These are phyloP conservation scores for Meloidogyne exigua DNA, from an alignment of 1,140 invertebrate species.

Conservation along the genomic window DNA sequence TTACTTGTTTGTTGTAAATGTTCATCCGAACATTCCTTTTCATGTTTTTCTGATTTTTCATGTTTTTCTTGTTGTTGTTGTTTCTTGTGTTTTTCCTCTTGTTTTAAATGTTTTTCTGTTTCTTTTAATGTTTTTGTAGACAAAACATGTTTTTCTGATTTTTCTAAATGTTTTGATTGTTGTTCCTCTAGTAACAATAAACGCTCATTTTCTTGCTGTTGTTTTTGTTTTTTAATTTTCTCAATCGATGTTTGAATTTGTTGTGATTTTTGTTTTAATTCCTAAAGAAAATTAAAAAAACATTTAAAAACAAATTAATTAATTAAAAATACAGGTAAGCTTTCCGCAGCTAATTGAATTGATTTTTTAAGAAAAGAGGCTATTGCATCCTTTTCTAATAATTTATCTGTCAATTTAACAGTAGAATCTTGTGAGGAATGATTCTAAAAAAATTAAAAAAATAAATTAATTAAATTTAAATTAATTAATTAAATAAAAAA, in stretches of 20 bases:
- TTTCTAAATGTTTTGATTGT: not conserved
- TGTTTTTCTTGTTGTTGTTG: too few species aligned
- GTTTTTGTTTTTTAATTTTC: slow-evolving; percentile 1
- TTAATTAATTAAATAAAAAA: slow-evolving; percentile 3
- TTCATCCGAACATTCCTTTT: too few species aligned
- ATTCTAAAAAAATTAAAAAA: slow-evolving; percentile 12
- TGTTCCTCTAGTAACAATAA: slow-evolving; percentile 12
- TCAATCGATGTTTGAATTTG: slow-evolving; percentile 32
- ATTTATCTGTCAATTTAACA: not conserved
- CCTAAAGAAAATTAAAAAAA: slow-evolving; percentile 27
- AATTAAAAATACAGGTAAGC: slow-evolving; percentile 20
- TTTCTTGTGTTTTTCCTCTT: too few species aligned
- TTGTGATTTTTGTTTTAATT: slow-evolving; percentile 30
- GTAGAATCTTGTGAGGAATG: slow-evolving; percentile 7
- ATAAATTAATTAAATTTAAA: not conserved
- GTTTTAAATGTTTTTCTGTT: not conserved
- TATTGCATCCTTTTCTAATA: not conserved
- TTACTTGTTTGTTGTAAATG: too few species aligned
- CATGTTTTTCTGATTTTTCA: too few species aligned
- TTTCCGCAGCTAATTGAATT: slow-evolving; percentile 17
- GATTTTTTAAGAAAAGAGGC: slow-evolving; percentile 32
- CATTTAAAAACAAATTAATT: not conserved
- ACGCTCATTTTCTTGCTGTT: not conserved
- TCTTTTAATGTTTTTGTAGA: not conserved
- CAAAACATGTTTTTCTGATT: not conserved